A percentile compares a stretch with the other conserved stretches of the same genome.
These are phyloP conservation scores for Pollimyrus isidori DNA, from an alignment of 2,113 vertebrate species.

Conservation along the genomic window DNA sequence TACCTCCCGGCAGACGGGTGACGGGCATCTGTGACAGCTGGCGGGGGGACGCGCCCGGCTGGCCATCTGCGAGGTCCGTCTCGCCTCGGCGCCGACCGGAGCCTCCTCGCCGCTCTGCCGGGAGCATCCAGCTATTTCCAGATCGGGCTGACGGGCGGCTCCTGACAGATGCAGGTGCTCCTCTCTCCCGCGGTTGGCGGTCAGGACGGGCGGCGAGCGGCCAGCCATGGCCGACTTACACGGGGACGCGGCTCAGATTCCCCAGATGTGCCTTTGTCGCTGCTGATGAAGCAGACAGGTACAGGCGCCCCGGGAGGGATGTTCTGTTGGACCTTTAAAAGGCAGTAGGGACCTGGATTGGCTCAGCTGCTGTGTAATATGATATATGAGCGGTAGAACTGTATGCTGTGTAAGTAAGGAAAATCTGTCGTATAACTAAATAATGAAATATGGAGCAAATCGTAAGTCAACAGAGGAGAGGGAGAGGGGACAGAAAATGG, in stretches of 20 bases:
- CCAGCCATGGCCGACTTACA: not conserved
- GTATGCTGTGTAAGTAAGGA: not conserved
- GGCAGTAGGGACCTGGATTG: not conserved
- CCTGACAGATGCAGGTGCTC: not conserved
- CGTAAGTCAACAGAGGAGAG: not conserved
- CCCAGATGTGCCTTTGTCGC: not conserved
- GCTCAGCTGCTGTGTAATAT: not conserved
- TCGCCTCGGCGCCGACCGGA: not conserved
- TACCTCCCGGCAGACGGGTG: not conserved
- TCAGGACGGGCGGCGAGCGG: not conserved
- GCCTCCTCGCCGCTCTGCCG: constrained; percentile 22
- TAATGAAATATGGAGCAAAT: not conserved
- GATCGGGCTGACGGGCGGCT: not conserved
- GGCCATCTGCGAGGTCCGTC: not conserved
- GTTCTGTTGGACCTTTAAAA: not conserved
- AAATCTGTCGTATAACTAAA: not conserved
- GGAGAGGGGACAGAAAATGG: not conserved
- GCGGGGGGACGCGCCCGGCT: not conserved
- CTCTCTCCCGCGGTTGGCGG: not conserved
- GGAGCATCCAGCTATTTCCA: not conserved
- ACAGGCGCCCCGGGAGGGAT: not conserved
- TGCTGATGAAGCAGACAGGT: not conserved
- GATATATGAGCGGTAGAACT: not conserved
- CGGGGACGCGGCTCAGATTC: not conserved
- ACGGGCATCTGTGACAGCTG: constrained; percentile 3